Conservation (phyloP, 2,797 vertebrate genomes). For the Otolemur crassicaudatus region DNA sequence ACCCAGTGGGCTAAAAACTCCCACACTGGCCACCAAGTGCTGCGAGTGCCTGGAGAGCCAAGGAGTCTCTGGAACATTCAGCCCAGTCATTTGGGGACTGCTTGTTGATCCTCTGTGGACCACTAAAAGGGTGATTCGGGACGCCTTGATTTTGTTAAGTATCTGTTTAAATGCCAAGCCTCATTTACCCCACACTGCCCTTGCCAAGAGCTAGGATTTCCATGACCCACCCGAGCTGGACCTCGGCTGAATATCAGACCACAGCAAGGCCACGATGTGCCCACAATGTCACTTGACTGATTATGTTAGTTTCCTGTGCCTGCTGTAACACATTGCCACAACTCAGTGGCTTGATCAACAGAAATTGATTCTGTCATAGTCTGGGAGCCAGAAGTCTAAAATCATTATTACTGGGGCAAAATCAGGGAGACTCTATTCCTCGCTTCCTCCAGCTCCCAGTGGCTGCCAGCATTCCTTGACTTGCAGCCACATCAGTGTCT, state of each 20-base stretch:
- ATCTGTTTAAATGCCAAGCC: background rate
- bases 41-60: no score
- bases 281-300: background rate
- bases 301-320: background rate
- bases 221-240: background rate
- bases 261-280: background rate
- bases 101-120: background rate
- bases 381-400: background rate
- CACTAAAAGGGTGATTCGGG: fast-evolving
- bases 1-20: background rate
- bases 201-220: background rate
- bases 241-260: background rate
- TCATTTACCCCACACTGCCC: background rate
- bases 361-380: background rate
- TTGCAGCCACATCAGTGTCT: background rate
- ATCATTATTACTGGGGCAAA: background rate
- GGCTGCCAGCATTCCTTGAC: background rate
- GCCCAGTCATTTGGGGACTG: background rate
- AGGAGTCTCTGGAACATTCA: background rate
- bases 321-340: background rate
- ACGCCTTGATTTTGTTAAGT: background rate
- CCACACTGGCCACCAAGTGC: background rate
- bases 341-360: background rate
- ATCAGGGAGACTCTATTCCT: background rate
- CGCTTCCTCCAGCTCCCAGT: background rate